Percentiles rank a stretch among this genome's conserved stretches.
phyloP scores from a whole-genome alignment of 2,797 vertebrate species.

The Labroides dimidiatus region DNA sequence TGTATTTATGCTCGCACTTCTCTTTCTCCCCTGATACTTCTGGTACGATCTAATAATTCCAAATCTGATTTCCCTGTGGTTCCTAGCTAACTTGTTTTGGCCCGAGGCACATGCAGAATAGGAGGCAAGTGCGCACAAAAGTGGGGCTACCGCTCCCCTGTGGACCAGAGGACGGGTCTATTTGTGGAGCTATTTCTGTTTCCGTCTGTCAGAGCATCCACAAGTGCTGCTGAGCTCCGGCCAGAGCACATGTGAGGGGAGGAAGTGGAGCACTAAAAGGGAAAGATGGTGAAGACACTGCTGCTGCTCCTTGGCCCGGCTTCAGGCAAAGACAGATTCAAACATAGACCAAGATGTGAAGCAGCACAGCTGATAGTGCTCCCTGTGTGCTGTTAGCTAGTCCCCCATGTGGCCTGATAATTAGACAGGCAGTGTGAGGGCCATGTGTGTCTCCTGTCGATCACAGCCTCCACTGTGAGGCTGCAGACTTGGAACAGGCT shows the following conservation, averaged over 20 bases:
- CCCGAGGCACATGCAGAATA: conserved; percentile 75
- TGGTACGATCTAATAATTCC: conserved; percentile 76
- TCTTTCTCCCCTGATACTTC: conserved; percentile 60
- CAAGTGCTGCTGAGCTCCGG: conserved; percentile 62
- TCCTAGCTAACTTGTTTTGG: conserved; percentile 79
- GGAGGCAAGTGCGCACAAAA: conserved; percentile 79
- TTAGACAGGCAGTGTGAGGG: conserved; percentile 53
- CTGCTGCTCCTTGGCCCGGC: conserved; percentile 32
- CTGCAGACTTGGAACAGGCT: conserved; percentile 46
- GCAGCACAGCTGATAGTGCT: conserved; percentile 35
- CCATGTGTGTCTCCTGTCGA: conserved; percentile 58
- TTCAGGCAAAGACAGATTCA: conserved; percentile 58
- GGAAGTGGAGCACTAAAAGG: conserved; percentile 70
- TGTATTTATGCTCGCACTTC: conserved; percentile 72
- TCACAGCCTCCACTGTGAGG: conserved; percentile 53
- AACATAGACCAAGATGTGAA: conserved; percentile 44
- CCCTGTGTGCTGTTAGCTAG: conserved; percentile 43
- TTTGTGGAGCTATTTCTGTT: conserved; percentile 81
- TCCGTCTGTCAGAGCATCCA: conserved; percentile 72
- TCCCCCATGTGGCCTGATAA: conserved; percentile 52
- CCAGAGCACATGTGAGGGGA: conserved; percentile 58
- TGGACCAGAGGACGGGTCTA: conserved; percentile 75
- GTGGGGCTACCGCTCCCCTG: conserved; percentile 82
- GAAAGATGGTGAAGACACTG: conserved; percentile 41
- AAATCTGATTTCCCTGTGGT: conserved; percentile 86